Base-by-base conservation (phyloP, 2,113 vertebrate species). In the Ptychochromis oligacanthus region DNA sequence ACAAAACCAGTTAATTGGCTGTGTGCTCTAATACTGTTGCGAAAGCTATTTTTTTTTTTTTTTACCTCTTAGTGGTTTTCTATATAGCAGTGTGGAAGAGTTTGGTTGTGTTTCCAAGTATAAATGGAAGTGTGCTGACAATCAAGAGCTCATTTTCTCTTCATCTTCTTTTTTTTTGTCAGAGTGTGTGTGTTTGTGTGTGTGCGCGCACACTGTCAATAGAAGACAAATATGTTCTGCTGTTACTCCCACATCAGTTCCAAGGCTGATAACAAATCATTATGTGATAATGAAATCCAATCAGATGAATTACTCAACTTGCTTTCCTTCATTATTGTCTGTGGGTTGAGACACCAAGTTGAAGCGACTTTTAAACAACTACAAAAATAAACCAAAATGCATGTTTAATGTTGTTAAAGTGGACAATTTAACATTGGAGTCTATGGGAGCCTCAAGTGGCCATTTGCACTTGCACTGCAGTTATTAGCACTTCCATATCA, bases 1-100 rank as follows among this genome's bases (percentile, higher is more conserved):
- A 85, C 82, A 81, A 84, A 74, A 49, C 28, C 49, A 61, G 60
- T 64, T 91, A 85, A 93, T 92, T 84, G 86, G 85, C 87, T 54
- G 22, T 4, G 75, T 12, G 82, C 77, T 62, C 18, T 80, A 55
- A 80, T 67, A 72, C 64, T 65, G 70, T 77, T 82, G 61, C 58
- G 49, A 36, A 46, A 49, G 59, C 52, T 89, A 82, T 93, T 89
- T n/a, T n/a, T n/a, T n/a, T n/a, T n/a, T n/a, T n/a, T n/a, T n/a
- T 92, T 89, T 89, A 85, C 70, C 76, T 58, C 26, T 31, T 5
- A 7, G 59, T 70, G 58, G 18, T 65, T 82, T 57, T 52, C 43
- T 57, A 22, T 20, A 57, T 38, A 72, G 31, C 34, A 60, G 81
- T 36, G 87, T 80, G 84, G 62, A 83, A 75, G 38, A 61, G 12